Evolutionary conservation across 2,797 vertebrate species (phyloP), one percentile per base, ranked within the genome.

Genomic region (Anableps anableps): DNA sequence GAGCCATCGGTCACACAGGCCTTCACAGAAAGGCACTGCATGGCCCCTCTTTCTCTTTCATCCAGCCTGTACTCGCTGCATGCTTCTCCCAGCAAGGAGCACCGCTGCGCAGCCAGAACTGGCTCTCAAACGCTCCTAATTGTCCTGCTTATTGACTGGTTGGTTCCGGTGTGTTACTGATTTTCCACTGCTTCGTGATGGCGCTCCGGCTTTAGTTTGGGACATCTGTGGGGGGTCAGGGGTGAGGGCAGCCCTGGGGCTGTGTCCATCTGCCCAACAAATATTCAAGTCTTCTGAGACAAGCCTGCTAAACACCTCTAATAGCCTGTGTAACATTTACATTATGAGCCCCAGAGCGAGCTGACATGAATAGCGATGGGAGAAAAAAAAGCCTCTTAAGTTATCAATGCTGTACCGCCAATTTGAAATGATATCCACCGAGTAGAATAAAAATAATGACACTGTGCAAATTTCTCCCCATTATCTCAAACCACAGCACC

Each of bases 171-270:
- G 83, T 92, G 90, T 99, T 98, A 98, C 91, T 83, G 94, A 94
- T 94, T 97, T 97, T 96, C 95, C 94, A 90, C 87, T 81, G 89
- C 93, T 90, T 84, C 89, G 86, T 89, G 93, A 91, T 70, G 79
- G 78, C 84, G 92, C 91, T 92, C 94, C 90, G 93, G 88, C 91
- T 58, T 89, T 83, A 17, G 91, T 95, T 82, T 85, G 80, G 94
- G 96, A 95, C 97, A 97, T 97, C 97, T 98, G 97, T 94, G 94
- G 96, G 95, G 96, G 97, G 96, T 97, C 96, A 97, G 91, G 94
- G 93, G 94, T 91, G 90, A 86, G 87, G 90, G 91, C 91, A 92
- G 90, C 88, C 91, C 91, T 81, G 93, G 91, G 95, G 96, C 95
- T 96, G 91, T 76, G 90, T 92, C 97, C 97, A 99, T 98, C 97